Base-by-base conservation (phyloP, 2,888 invertebrate genomes). In the Cephus sareptanus region DNA sequence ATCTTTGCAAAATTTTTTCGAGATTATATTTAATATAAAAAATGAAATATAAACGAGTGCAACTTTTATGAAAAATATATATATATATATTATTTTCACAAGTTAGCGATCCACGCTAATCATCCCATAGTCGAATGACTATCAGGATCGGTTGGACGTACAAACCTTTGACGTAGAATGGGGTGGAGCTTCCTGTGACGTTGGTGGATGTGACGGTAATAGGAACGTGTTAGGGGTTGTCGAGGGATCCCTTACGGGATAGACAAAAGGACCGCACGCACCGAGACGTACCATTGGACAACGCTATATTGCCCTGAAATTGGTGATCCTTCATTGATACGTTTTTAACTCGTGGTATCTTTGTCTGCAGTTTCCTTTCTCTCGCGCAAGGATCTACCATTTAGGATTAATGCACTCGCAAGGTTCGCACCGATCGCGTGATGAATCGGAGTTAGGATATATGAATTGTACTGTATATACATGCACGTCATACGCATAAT, bases 191-290 rank as follows among this genome's bases (percentile, higher is more conserved):
- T 76, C 34, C 79, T 70, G 79, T 78, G 78, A 79, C 76, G 77
- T 35, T 77, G 75, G 77, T 77, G 74, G 79, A 79, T 86, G 85
- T 84, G 86, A 85, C 85, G 87, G 89, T 90, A 90, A 90, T 90
- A 90, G 88, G 88, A 84, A 88, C 90, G 87, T 91, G 91, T 91
- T 88, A 88, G 88, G 56, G 88, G 87, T 89, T 90, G 89, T 89
- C 87, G 87, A 86, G 86, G 87, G 87, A 87, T 87, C 86, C 87
- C 88, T 85, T 86, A 81, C 83, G 87, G 84, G 87, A 87, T 87
- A 87, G 56, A 90, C 91, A 90, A 90, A 90, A 91, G 90, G 90
- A 89, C 89, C 90, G 85, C 90, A 89, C 87, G 87, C 87, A 88
- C 85, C 88, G 87, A 88, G 85, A 88, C 87, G 87, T 87, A 86